Conservation (phyloP, 2,888 invertebrate genomes). For the Parelbella ahira region DNA sequence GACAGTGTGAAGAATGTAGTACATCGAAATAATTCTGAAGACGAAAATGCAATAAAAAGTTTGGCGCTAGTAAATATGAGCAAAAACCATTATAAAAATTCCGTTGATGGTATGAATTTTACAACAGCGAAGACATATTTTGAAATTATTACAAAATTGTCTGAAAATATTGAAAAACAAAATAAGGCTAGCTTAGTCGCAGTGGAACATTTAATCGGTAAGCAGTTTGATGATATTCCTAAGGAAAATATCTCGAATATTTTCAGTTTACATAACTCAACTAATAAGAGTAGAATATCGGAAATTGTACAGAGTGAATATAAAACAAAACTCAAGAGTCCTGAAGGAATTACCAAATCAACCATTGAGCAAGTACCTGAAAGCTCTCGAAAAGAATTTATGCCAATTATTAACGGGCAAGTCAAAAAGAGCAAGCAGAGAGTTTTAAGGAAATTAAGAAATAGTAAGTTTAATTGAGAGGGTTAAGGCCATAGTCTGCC, state of each 20-base stretch:
- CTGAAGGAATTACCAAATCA: background rate
- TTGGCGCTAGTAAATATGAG: constrained; percentile 27
- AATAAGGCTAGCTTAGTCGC: constrained; percentile 55
- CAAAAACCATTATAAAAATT: background rate
- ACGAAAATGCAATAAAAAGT: constrained; percentile 11
- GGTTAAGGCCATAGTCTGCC: too few species aligned
- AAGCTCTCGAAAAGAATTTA: constrained; percentile 11
- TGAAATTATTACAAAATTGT: constrained; percentile 46
- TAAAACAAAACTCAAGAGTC: background rate
- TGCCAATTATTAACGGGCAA: constrained; percentile 28
- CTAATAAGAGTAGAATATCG: background rate
- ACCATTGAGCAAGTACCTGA: constrained; percentile 6
- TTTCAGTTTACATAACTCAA: background rate
- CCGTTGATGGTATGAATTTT: constrained; percentile 15
- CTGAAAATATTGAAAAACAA: constrained; percentile 52
- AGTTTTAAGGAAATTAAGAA: constrained; percentile 36
- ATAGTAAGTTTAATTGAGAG: constrained; percentile 41
- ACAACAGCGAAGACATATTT: constrained; percentile 20
- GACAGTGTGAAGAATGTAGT: too few species aligned
- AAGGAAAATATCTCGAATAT: background rate
- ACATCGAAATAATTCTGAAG: constrained; percentile 31
- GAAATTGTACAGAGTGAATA: background rate
- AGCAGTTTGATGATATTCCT: constrained; percentile 1
- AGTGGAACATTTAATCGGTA: constrained; percentile 37
- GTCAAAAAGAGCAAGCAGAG: constrained; percentile 38